phyloP scores from a whole-genome alignment of 2,888 invertebrate genomes.

The Sylvicola cinctus region DNA sequence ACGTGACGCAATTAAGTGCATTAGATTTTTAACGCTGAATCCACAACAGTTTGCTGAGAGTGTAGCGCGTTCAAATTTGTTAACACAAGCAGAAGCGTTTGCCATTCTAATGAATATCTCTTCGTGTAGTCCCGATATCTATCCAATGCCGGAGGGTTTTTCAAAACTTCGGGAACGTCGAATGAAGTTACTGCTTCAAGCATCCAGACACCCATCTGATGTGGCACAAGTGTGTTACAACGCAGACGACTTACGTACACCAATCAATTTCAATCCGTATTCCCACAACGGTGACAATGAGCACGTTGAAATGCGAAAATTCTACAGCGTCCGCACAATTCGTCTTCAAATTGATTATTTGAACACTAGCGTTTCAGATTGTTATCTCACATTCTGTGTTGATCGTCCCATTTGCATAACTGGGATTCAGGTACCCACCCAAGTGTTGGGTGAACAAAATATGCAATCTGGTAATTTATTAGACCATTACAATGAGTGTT shows the following conservation, averaged over 20 bases:
- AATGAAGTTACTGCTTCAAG: no score
- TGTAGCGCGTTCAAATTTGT: constrained; percentile 50
- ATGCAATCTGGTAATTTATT: constrained; percentile 8
- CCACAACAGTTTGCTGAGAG: constrained; percentile 71
- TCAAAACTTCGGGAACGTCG: constrained; percentile 24
- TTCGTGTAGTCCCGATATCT: constrained; percentile 32
- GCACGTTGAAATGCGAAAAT: constrained; percentile 30
- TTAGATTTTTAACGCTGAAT: constrained; percentile 57
- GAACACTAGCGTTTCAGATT: constrained; percentile 55
- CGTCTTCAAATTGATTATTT: constrained; percentile 48
- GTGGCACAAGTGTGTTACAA: no score
- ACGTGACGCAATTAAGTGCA: constrained; percentile 48
- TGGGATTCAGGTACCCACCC: constrained; percentile 50
- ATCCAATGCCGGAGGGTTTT: constrained; percentile 54
- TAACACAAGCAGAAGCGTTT: constrained; percentile 57
- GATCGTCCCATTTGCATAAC: constrained; percentile 59
- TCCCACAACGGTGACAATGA: constrained; percentile 1
- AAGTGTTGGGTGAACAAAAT: constrained; percentile 27
- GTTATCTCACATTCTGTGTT: constrained; percentile 58
- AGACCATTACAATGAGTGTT: constrained; percentile 45
- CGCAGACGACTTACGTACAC: neutral
- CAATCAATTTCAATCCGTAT: constrained; percentile 9
- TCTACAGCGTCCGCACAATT: constrained; percentile 47
- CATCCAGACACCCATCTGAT: no score
- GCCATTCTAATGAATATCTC: constrained; percentile 67